Base-by-base conservation (phyloP, 2,888 invertebrate species). In the Ectobius pallidus region DNA sequence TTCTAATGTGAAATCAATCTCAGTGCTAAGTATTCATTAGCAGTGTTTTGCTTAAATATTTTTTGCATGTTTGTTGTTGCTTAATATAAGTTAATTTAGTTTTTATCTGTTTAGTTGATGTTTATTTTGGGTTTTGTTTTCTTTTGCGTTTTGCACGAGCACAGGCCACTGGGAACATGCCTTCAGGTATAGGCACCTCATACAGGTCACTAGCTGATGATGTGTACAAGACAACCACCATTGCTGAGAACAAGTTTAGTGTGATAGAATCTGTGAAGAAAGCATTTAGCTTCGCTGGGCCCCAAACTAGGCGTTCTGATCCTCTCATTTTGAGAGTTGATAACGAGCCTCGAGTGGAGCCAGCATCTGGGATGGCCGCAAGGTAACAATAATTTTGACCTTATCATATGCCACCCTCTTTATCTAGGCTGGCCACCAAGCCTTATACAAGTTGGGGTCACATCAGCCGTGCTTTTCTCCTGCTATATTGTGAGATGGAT, bases 201-300 rank as follows among this genome's bases (percentile, higher is more conserved):
- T 89, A 89, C 85, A 86, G 86, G 79, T 87, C 87, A 79, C 83
- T 89, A 81, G 82, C 84, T 79, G 88, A 87, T 80, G 86, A 88
- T 81, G 88, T 89, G 77, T 90, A 90, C 86, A 87, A 86, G 80
- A 85, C 86, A 79, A 90, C 90, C 63, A 89, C 89, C 69, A 82
- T 86, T 77, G 86, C 85, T 49, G 85, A 85, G 78, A 84, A 84
- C 78, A 86, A 85, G 79, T 83, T 83, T 76, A 87, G 86, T 78
- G 84, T 89, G 75, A 81, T 89, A 78, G 87, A 88, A 78, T 86
- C 86, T 77, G 84, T 88, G 79, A 89, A 88, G 85, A 89, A 87
- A 84, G 87, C 86, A 75, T 85, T 89, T 83, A 86, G 82, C 77
- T 83, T 85, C 79, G 84, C 84, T 75, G 83, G 84, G 27, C 73